Evolutionary conservation across 2,113 vertebrate genomes (phyloP), one percentile per base, ranked within the genome.

Genomic region (Mobula birostris): DNA sequence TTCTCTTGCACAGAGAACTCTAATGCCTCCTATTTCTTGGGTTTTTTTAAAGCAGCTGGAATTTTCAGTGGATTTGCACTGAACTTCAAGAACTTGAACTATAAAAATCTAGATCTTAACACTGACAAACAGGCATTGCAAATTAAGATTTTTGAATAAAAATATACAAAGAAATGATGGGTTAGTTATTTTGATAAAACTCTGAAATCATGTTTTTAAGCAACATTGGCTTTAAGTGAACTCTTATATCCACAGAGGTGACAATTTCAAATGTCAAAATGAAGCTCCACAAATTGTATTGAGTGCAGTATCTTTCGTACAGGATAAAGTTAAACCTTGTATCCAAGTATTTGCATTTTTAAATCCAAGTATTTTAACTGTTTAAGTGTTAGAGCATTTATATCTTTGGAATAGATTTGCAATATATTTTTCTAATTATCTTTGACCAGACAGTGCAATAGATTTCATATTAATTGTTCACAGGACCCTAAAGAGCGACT

Each of bases 401-500:
- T 72, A 40, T 61, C 48, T 29, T 56, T 27, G 48, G 7, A 61
- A 82, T 24, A 48, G 27, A 94, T 80, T 58, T 94, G 58, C 48
- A 48, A 48, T 32, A 29, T 63, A 63, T 61, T 56, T 21, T 48
- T 78, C 8, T 94, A 66, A 58, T 61, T 9, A 48, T 24, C 40
- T 82, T n/a, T 66, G 32, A 79, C n/a, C 94, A 63, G 8, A 19
- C 17, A 48, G 36, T 17, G 29, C 27, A 24, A 61, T 80, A 29
- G 40, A 94, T 85, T 17, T 82, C 66, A 36, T 32, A 36, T 40
- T 11, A 80, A 12, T 40, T 94, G 94, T 95, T 95, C 27, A 94
- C 96, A 99, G 99, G 99, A 99, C 96, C 99, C 99, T 94, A 99
- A 99, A 96, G 99, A 99, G 95, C 97, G 99, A 95, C 98, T 99